Evolutionary conservation across 2,888 invertebrate species (phyloP), one percentile per base, ranked within the genome.

Genomic region (Orgyia antiqua): DNA sequence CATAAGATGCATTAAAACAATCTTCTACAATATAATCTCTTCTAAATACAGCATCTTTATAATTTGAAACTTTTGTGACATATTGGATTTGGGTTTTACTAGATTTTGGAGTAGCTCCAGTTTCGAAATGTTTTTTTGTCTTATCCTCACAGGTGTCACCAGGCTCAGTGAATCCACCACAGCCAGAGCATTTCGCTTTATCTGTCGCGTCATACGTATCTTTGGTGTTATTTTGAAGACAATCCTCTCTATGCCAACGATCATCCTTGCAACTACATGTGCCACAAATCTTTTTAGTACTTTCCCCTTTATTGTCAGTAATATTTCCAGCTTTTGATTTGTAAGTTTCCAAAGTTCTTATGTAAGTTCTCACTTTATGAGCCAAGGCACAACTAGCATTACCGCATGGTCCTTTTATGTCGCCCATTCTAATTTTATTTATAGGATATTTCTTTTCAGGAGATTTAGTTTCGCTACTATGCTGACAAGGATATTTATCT

Each of bases 351-450:
- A 84, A 45, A 35, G 69, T 70, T 45, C 86, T 66, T 27, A 86
- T 72, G 36, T 84, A 86, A 6, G 51, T 66, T 49, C 55, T 78
- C 1, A 86, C 74, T 61, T 78, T 86, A 45, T 82, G 82, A 20
- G 84, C 83, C 40, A 86, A 53, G 20, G 68, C 52, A 49, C 86
- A 86, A 29, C 77, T 83, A 13, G 63, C 32, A 50, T 86, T 86
- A 26, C 86, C 86, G 53, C 86, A 86, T 1, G 86, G 84, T 3
- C 86, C 86, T 21, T 55, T 64, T 18, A 86, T 86, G 41, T 86
- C 84, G 32, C 86, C 84, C 83, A 86, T 86, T 45, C 69, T 70
- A 27, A 86, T 73, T 42, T 79, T 79, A 31, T 75, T 63, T 11
- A 79, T 70, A 9, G 72, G 50, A 54, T 79, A 73, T 44, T 69